Conservation (phyloP, 2,888 invertebrate genomes). For the Drosophila paramelanica region DNA sequence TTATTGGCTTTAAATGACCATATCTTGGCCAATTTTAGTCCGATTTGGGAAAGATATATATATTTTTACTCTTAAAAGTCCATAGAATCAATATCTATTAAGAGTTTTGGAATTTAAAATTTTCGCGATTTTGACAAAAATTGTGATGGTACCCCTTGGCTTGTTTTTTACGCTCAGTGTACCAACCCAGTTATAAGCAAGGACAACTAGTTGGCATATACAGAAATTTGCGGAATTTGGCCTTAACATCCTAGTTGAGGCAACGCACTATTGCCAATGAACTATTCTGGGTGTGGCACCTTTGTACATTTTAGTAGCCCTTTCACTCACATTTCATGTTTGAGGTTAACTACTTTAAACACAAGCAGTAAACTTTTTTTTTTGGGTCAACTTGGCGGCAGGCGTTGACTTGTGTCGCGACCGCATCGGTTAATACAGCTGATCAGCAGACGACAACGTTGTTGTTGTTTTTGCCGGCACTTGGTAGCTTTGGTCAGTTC, state of each 20-base stretch:
- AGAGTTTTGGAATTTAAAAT: too few relatives aligned
- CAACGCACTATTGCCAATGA: neutral
- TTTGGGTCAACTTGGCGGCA: slow-evolving; percentile 58
- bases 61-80: too few relatives aligned
- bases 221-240: neutral
- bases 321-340: slow-evolving; percentile 42
- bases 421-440: slow-evolving; percentile 15
- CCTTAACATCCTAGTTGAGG: neutral
- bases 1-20: too few relatives aligned
- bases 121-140: too few relatives aligned
- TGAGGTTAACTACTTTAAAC: slow-evolving; percentile 35
- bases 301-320: slow-evolving; percentile 21
- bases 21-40: too few relatives aligned
- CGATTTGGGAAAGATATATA: too few relatives aligned
- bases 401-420: slow-evolving; percentile 39
- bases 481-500: slow-evolving; percentile 33
- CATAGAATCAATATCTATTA: too few relatives aligned
- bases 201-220: neutral
- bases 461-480: slow-evolving; percentile 9
- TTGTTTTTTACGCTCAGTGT: too few relatives aligned
- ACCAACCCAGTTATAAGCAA: neutral
- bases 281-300: neutral
- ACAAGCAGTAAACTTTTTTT: slow-evolving; percentile 26
- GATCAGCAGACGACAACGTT: slow-evolving; percentile 19
- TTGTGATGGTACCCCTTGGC: too few relatives aligned